Evolutionary conservation across 2,113 vertebrate genomes (phyloP).

Genomic region (Oryzias woworae): DNA sequence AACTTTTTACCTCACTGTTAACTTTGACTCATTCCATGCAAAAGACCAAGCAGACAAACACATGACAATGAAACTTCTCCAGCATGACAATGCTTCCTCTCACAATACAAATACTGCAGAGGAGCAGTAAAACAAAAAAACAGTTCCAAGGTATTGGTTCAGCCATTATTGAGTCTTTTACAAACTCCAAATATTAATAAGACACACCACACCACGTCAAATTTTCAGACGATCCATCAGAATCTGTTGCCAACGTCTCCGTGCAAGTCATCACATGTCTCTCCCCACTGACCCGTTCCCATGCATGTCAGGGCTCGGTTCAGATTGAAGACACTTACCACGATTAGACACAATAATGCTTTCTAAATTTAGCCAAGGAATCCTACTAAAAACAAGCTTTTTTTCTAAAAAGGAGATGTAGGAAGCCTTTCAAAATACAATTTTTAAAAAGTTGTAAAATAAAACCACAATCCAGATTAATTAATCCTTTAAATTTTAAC

Average conservation of each 20-base stretch:
- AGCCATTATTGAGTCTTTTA: not conserved
- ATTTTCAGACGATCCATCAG: not conserved
- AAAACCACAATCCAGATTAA: too few relatives aligned
- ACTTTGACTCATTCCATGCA: not conserved
- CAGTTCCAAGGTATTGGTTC: not conserved
- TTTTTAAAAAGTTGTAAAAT: too few relatives aligned
- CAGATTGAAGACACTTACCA: not conserved
- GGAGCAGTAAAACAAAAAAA: not conserved
- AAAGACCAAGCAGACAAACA: not conserved
- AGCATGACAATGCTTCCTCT: not conserved
- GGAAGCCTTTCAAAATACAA: too few relatives aligned
- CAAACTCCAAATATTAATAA: not conserved
- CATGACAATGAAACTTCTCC: not conserved
- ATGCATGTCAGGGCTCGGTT: not conserved
- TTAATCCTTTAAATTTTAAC: too few relatives aligned
- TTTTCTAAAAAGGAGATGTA: not conserved
- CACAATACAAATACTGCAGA: too few relatives aligned
- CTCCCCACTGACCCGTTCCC: not conserved
- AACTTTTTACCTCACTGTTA: too few relatives aligned
- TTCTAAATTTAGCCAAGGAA: too few relatives aligned
- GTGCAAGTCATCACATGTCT: not conserved
- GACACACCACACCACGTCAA: conserved; percentile 4
- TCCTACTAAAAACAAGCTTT: not conserved
- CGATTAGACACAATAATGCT: not conserved
- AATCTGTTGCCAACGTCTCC: conserved; percentile 2